Evolutionary conservation across 2,113 vertebrate species (phyloP).

Genomic region (Microcebus ravelobensis): DNA sequence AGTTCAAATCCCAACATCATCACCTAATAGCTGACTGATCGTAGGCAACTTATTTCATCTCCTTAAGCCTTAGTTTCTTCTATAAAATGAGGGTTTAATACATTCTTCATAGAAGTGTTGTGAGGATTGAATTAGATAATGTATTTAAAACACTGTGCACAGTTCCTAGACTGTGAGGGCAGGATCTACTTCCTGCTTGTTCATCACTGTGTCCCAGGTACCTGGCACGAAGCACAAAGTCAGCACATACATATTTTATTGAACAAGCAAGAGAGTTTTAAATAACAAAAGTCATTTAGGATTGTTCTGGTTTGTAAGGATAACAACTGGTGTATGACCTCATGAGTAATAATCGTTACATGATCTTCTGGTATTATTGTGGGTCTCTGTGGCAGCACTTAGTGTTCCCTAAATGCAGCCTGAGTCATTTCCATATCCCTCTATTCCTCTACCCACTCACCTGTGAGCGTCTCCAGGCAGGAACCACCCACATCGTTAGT

Average conservation of each 20-base stretch:
- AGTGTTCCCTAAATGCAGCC: neutral
- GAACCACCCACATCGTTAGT: neutral
- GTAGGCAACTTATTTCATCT: neutral
- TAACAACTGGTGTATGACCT: neutral
- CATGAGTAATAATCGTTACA: neutral
- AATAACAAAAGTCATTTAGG: neutral
- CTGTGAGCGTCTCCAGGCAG: neutral
- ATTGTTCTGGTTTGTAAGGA: neutral
- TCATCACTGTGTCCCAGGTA: neutral
- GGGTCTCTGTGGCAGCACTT: neutral
- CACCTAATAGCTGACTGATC: neutral
- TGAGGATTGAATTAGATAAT: neutral
- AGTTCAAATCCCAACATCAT: neutral
- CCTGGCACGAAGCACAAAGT: neutral
- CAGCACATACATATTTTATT: neutral
- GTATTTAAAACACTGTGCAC: neutral
- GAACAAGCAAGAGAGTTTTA: slow-evolving; percentile 9
- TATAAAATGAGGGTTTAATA: slow-evolving; percentile 12
- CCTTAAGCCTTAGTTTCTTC: neutral
- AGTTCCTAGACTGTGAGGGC: neutral
- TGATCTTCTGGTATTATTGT: neutral
- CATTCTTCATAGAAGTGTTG: neutral
- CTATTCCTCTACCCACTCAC: neutral
- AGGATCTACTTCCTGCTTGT: neutral
- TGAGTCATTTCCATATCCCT: neutral